These are phyloP conservation scores for Lycaena phlaeas DNA, from an alignment of 2,888 invertebrate species.

Conservation along the genomic window DNA sequence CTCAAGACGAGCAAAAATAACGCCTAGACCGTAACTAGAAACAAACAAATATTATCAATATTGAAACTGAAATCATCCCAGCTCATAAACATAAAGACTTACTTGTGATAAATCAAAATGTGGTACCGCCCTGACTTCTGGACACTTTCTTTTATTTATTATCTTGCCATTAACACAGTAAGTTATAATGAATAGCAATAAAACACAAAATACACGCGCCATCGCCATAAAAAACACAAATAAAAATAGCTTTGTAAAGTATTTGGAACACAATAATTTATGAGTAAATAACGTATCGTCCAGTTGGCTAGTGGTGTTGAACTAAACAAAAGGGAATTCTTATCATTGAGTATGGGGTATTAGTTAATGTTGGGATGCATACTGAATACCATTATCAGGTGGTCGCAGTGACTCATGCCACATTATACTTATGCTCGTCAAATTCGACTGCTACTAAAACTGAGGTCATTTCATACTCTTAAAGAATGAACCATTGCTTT, in stretches of 20 bases:
- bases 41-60: no score
- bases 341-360: constrained; percentile 65
- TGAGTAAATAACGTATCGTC: constrained; percentile 39
- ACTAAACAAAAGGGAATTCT: constrained; percentile 62
- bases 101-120: constrained; percentile 86
- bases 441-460: neutral
- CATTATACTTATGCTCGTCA: constrained; percentile 20
- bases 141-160: constrained; percentile 80
- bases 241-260: no score
- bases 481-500: no score
- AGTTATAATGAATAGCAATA: constrained; percentile 29
- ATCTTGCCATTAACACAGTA: constrained; percentile 35
- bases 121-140: constrained; percentile 82
- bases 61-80: no score
- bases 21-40: no score
- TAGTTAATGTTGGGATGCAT: constrained; percentile 51
- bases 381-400: constrained; percentile 59
- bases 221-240: constrained; percentile 7
- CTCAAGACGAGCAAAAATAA: no score
- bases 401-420: constrained; percentile 32
- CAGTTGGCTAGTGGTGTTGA: constrained; percentile 36
- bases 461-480: no score
- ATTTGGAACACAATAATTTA: no score
- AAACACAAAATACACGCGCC: constrained; percentile 12
- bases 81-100: constrained; percentile 21